Base-by-base conservation (phyloP, 2,113 vertebrate species). In the Phrynosoma blainvillii region DNA sequence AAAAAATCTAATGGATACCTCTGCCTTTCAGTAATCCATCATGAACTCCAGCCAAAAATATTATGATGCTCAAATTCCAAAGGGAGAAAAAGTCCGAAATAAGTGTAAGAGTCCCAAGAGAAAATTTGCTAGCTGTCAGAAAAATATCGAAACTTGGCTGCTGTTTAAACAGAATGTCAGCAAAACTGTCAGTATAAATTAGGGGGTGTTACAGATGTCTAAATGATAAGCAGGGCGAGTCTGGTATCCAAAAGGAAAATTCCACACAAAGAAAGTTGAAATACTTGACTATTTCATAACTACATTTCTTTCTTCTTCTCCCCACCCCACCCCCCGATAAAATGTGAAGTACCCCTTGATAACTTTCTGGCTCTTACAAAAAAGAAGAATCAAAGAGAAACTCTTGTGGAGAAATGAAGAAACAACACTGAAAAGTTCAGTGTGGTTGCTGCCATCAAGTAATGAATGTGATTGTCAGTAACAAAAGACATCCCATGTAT, bases 121-220 rank as follows among this genome's bases (percentile, higher is more conserved):
- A 85, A 65, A 85, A 42, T 82, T 82, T 66, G 47, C 18, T 65
- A 82, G 66, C 47, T 70, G 79, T 68, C 84, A 86, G 47, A 10
- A 18, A 89, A 85, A 36, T 68, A 76, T 21, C 30, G 30, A 21
- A 68, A 86, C 47, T 86, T 86, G 75, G 75, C 75, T 86, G 75
- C 62, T 68, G 75, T 32, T 86, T 86, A 68, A 79, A 86, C 65
- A 66, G 54, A 78, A 79, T 79, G 84, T 79, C 75, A 86, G 75
- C 84, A 79, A 86, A 86, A 86, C 75, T 71, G 47, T 59, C 59
- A 78, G 62, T 89, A 59, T 18, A 85, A 70, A 89, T 47, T 88
- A 89, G 42, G 84, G 68, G 30, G 13, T 18, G 32, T 87, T 77
- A 36, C 81, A 84, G 42, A 79, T 86, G 84, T 68, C 62, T 78